Evolutionary conservation across 1,140 invertebrate species (phyloP).

Genomic region (Cyclina sinensis): DNA sequence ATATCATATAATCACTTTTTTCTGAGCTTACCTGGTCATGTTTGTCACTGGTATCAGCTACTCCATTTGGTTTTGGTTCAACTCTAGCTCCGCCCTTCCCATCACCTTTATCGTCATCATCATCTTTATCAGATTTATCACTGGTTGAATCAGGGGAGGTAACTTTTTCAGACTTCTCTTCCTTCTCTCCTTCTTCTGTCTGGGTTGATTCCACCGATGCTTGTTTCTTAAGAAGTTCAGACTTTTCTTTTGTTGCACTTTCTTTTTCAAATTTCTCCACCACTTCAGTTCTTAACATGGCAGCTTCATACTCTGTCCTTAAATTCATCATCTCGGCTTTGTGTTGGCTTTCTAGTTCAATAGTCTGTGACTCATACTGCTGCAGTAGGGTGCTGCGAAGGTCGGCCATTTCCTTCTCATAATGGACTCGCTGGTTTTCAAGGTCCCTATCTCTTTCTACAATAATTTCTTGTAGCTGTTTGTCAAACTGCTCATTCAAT

Average conservation of each 20-base stretch:
- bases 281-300: conserved; percentile 9
- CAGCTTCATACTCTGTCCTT: conserved; percentile 27
- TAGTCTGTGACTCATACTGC: conserved; percentile 67
- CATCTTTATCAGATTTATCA: conserved; percentile 24
- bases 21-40: conserved; percentile 40
- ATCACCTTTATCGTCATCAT: conserved; percentile 65
- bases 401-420: conserved; percentile 75
- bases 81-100: conserved; percentile 59
- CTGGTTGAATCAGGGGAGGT: conserved; percentile 29
- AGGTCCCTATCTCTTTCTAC: conserved; percentile 74
- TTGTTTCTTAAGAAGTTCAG: conserved; percentile 24
- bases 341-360: conserved; percentile 47
- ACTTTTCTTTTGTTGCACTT: conserved; percentile 2
- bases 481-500: conserved; percentile 78
- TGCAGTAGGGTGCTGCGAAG: conserved; percentile 66
- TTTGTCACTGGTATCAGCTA: neutral
- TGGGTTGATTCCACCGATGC: conserved; percentile 14
- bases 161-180: conserved; percentile 34
- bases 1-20: too few relatives aligned
- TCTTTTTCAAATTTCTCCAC: neutral
- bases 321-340: neutral
- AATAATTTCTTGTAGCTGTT: conserved; percentile 75
- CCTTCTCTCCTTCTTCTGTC: conserved; percentile 53
- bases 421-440: conserved; percentile 73
- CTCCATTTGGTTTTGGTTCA: neutral